Evolutionary conservation across 2,797 vertebrate species (phyloP).

Genomic region (Characodon lateralis): DNA sequence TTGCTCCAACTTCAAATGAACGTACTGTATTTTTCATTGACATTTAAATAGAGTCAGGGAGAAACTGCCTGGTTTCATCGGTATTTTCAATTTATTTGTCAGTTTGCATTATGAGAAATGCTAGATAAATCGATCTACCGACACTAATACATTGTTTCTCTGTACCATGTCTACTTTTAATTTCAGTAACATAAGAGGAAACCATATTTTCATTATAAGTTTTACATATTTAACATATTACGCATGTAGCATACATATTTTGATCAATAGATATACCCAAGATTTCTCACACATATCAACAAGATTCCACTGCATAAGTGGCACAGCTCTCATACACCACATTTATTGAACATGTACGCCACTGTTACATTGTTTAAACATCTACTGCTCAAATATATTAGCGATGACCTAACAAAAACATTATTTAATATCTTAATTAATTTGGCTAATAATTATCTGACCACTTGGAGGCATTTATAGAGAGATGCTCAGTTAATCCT

Average conservation of each 20-base stretch:
- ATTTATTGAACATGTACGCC: neutral
- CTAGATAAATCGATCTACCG: slow-evolving; percentile 31
- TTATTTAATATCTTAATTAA: neutral
- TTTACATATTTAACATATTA: neutral
- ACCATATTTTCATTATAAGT: neutral
- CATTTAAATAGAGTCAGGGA: slow-evolving; percentile 70
- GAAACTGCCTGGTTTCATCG: slow-evolving; percentile 65
- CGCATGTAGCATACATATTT: neutral
- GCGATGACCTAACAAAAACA: neutral
- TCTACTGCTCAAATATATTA: neutral
- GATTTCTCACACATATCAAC: neutral
- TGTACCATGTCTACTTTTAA: neutral
- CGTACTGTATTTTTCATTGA: slow-evolving; percentile 73
- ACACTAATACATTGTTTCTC: slow-evolving; percentile 8
- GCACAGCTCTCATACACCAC: too few relatives aligned
- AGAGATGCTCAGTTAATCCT: neutral
- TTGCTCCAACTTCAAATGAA: slow-evolving; percentile 73
- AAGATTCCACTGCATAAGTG: neutral
- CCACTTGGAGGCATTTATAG: neutral
- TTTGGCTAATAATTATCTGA: neutral
- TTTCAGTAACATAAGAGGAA: neutral
- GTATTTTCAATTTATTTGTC: slow-evolving; percentile 56
- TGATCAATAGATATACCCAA: neutral
- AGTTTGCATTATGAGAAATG: slow-evolving; percentile 33
- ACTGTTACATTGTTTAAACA: neutral